Evolutionary conservation across 2,113 vertebrate species (phyloP).

Genomic region (Cyanistes caeruleus): DNA sequence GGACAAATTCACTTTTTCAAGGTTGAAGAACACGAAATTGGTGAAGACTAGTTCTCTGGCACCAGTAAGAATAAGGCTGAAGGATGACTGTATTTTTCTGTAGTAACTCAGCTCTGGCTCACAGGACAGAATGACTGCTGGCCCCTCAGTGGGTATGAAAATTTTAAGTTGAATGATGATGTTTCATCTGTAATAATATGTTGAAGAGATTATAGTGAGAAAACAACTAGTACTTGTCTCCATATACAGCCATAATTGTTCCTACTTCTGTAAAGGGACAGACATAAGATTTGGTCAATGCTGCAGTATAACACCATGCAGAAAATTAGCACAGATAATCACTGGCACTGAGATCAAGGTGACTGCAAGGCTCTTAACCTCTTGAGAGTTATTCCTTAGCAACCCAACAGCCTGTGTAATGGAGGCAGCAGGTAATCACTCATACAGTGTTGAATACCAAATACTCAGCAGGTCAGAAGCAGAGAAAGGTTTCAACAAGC

Average conservation of each 20-base stretch:
- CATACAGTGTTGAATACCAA: neutral
- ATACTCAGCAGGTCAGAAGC: neutral
- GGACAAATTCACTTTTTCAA: slow-evolving; percentile 18
- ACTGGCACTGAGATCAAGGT: neutral
- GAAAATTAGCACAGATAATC: neutral
- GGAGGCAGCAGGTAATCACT: neutral
- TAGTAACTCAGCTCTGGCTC: neutral
- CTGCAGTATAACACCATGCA: neutral
- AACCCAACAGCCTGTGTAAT: neutral
- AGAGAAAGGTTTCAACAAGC: neutral
- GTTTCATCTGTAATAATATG: neutral
- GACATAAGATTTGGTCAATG: neutral
- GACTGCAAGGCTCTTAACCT: neutral
- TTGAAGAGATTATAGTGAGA: neutral
- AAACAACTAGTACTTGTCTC: neutral
- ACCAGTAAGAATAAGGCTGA: neutral
- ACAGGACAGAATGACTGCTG: neutral
- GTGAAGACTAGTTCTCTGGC: neutral
- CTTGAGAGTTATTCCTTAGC: slow-evolving; percentile 18
- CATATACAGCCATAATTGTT: neutral
- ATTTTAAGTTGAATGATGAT: neutral
- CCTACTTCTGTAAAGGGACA: neutral
- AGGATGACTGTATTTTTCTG: neutral
- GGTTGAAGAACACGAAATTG: neutral
- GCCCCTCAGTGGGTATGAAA: neutral